Conservation (phyloP, 2,113 vertebrate genomes). For the Colaptes auratus region DNA sequence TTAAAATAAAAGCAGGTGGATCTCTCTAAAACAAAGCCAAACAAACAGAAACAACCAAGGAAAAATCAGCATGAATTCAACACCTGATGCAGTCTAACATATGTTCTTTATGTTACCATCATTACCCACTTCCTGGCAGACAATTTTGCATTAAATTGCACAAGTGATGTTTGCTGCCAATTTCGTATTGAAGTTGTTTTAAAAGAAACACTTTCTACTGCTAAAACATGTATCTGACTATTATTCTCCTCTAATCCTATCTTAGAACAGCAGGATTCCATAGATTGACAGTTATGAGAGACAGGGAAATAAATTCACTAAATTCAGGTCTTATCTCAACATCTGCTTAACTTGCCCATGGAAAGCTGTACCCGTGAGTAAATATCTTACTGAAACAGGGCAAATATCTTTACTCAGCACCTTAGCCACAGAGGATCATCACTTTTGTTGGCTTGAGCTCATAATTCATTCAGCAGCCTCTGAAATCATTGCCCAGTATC, state of each 20-base stretch:
- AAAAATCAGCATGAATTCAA: background rate
- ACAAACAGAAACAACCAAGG: background rate
- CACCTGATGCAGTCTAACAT: background rate
- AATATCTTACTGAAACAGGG: slow-evolving; percentile 14
- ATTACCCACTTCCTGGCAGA: background rate
- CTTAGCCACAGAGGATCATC: background rate
- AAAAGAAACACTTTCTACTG: background rate
- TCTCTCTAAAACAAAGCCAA: slow-evolving; percentile 38
- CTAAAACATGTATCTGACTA: background rate
- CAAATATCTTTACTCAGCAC: slow-evolving; percentile 11
- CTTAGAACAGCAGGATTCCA: background rate
- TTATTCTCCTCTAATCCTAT: background rate
- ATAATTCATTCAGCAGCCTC: slow-evolving; percentile 17
- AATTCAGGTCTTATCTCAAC: background rate
- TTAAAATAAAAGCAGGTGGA: slow-evolving; percentile 59
- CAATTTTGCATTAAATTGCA: background rate
- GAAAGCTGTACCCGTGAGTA: background rate
- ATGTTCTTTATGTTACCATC: background rate
- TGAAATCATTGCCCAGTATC: background rate
- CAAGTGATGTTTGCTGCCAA: background rate
- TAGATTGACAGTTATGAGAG: background rate
- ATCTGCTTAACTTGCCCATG: background rate
- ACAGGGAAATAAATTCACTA: background rate
- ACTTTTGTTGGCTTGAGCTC: slow-evolving; percentile 11
- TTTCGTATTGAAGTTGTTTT: slow-evolving; percentile 17